Base-by-base conservation (phyloP, 2,888 invertebrate genomes). In the Craniophora ligustri region DNA sequence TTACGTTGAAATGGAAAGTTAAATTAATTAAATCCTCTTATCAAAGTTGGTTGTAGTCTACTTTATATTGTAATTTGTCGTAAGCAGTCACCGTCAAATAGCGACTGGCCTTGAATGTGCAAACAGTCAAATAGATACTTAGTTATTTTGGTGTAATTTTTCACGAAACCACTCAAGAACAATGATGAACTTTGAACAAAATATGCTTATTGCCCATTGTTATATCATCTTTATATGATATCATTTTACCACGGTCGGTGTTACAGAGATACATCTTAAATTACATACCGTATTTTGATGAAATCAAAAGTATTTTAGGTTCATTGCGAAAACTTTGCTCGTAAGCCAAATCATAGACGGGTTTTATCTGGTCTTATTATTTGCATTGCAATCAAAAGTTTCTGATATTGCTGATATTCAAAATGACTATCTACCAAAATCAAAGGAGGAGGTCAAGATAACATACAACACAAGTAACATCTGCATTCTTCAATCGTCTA, bases 151-250 rank as follows among this genome's bases (percentile, higher is more conserved):
- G 34, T 50, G 54, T 62, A 51, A 64, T 67, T 78, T 78, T 77
- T 62, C 44, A 40, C 38, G 58, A 54, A 53, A 48, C 15, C 19
- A 18, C 42, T 30, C 35, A 30, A 46, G 53, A 69, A 73, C 71
- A 75, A 79, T 75, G 60, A 67, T 72, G 59, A 62, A 68, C 75
- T 79, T 73, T 75, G 71, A 66, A 65, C 72, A 41, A 67, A n/a
- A 75, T 69, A 71, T 67, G 70, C 66, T 68, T 60, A 73, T 58
- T 69, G 47, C 61, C 74, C 49, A 82, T 84, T 84, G 82, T 82
- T 81, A 58, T 55, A 54, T 59, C 67, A 72, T 66, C 69, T 67
- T 51, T 49, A 62, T 59, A 63, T 68, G 48, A 71, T 70, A 75
- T 77, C 66, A 57, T 63, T 78, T 77, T 78, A 62, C 78, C 78